These are phyloP conservation scores for Crax fasciolata DNA, from an alignment of 2,797 vertebrate species.

Conservation along the genomic window DNA sequence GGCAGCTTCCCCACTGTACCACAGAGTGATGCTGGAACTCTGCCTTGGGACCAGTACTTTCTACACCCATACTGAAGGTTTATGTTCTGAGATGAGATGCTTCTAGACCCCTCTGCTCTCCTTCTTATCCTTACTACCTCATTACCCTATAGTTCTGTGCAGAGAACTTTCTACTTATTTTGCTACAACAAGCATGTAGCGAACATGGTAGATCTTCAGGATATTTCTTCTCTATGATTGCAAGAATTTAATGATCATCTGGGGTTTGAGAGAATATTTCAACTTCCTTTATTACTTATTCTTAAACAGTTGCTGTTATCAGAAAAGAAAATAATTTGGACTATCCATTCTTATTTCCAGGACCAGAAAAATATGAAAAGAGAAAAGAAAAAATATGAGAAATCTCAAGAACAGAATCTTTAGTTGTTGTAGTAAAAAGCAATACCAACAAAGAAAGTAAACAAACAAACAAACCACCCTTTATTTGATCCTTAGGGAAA, in stretches of 20 bases:
- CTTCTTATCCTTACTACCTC: constrained; percentile 15
- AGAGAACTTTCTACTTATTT: constrained; percentile 3
- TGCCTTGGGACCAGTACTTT: constrained; percentile 57
- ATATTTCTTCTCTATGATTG: not conserved
- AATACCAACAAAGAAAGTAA: not conserved
- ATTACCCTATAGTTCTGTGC: not conserved
- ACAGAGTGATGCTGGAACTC: constrained; percentile 7
- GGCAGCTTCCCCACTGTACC: constrained; percentile 66
- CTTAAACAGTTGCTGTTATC: constrained; percentile 4
- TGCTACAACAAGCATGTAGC: not conserved
- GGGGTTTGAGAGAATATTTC: not conserved
- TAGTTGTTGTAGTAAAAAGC: not conserved
- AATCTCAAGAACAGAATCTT: not conserved
- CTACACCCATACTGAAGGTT: constrained; percentile 58
- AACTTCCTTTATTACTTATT: not conserved
- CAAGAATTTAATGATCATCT: not conserved
- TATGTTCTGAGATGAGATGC: constrained; percentile 54
- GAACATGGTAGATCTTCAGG: not conserved
- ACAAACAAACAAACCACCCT: not conserved
- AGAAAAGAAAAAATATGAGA: not conserved
- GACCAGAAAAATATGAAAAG: not conserved
- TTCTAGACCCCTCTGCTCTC: not conserved
- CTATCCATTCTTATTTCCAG: not conserved
- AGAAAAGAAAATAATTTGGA: not conserved
- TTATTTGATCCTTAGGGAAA: not conserved